These are phyloP conservation scores for Aricia artaxerxes DNA, from an alignment of 2,888 invertebrate genomes.

Conservation along the genomic window DNA sequence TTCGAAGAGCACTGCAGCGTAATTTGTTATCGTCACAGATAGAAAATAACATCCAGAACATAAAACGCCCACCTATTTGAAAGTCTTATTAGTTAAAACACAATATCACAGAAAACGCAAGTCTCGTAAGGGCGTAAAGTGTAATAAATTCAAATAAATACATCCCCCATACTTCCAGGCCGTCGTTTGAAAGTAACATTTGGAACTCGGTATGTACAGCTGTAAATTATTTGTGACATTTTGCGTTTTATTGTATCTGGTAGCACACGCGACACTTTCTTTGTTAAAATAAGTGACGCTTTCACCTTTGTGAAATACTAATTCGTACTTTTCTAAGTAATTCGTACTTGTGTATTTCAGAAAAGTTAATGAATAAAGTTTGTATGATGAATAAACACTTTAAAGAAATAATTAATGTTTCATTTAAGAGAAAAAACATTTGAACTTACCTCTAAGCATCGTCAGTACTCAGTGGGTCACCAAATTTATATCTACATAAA, in stretches of 20 bases:
- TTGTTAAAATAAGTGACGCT: constrained; percentile 15
- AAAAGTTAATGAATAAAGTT: not conserved
- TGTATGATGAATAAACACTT: not conserved
- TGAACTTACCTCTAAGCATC: too few relatives aligned
- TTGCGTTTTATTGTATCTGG: constrained; percentile 25
- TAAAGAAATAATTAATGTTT: not conserved
- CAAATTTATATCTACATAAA: too few relatives aligned
- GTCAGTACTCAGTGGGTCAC: too few relatives aligned
- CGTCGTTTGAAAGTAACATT: constrained; percentile 28
- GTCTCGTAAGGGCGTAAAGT: constrained; percentile 21
- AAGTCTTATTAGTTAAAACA: constrained; percentile 7
- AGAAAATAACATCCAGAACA: not conserved
- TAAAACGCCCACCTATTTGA: not conserved
- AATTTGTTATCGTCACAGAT: too few relatives aligned
- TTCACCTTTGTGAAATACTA: not conserved
- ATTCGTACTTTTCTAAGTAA: not conserved
- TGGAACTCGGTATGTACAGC: constrained; percentile 24
- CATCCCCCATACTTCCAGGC: constrained; percentile 16
- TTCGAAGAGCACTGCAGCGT: too few relatives aligned
- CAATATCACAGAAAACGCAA: constrained; percentile 15
- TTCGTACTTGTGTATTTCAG: constrained; percentile 8
- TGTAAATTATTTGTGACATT: constrained; percentile 31
- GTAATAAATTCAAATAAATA: constrained; percentile 31
- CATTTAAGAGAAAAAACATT: not conserved
- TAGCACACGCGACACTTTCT: constrained; percentile 10